These are phyloP conservation scores for Xestia xanthographa DNA, from an alignment of 2,888 invertebrate genomes.

Conservation along the genomic window DNA sequence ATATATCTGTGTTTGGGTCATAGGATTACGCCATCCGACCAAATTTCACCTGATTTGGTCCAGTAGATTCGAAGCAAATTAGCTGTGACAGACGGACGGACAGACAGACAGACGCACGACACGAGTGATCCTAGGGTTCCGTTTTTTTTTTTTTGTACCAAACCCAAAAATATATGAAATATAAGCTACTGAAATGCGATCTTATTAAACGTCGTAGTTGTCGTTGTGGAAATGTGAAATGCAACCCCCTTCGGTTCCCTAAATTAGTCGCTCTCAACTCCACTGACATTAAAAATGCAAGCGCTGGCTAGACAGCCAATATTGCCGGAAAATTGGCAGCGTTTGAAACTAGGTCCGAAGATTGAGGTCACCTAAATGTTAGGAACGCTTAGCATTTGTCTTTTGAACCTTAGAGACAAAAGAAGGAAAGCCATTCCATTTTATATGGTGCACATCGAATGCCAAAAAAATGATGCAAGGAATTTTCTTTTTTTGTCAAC, in stretches of 20 bases:
- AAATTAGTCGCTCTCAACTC: slow-evolving; percentile 1
- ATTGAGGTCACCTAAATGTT: slow-evolving; percentile 44
- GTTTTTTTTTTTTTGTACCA: no score
- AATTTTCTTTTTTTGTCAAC: not conserved
- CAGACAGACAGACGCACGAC: no score
- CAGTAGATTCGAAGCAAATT: no score
- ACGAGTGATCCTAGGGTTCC: no score
- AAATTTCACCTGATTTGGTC: no score
- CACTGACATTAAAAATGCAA: slow-evolving; percentile 19
- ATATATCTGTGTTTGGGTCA: no score
- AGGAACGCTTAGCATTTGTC: not conserved
- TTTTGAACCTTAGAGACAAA: not conserved
- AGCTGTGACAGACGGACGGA: no score
- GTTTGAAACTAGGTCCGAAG: slow-evolving; percentile 16
- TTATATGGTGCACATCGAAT: not conserved
- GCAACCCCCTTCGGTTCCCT: no score
- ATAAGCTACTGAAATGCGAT: not conserved
- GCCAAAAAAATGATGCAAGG: not conserved
- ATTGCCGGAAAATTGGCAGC: slow-evolving; percentile 42
- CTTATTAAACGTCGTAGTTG: not conserved
- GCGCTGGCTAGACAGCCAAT: not conserved
- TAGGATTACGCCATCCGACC: no score
- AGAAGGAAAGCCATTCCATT: not conserved
- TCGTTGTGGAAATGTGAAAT: not conserved
- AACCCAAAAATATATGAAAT: not conserved